Percentiles rank a stretch among this genome's conserved stretches.
phyloP scores from a whole-genome alignment of 2,888 invertebrate genomes.

The Pachymerium ferrugineum region DNA sequence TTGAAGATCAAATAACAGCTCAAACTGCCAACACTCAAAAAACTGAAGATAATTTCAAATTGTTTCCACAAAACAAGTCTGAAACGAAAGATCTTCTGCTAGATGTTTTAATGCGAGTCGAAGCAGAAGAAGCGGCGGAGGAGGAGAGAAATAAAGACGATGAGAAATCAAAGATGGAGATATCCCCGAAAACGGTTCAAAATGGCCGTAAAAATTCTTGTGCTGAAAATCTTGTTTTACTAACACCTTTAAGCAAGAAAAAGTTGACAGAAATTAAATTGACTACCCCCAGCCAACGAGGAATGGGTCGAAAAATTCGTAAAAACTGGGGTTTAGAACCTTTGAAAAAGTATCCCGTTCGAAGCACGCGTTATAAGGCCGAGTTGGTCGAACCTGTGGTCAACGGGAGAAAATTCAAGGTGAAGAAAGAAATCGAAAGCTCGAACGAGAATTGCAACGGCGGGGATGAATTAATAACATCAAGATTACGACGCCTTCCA shows the following conservation, averaged over 20 bases:
- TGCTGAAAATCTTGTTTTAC: background rate
- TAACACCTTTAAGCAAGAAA: background rate
- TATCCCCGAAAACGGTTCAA: too few species aligned
- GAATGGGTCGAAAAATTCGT: background rate
- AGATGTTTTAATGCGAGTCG: background rate
- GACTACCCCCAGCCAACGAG: background rate
- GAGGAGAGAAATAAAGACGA: background rate
- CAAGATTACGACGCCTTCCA: background rate
- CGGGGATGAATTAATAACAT: background rate
- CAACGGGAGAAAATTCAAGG: conserved; percentile 17
- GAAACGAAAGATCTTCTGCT: background rate
- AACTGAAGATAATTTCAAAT: too few species aligned
- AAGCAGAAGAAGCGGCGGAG: background rate
- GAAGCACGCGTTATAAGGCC: conserved; percentile 32
- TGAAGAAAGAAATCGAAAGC: background rate
- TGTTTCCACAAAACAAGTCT: background rate
- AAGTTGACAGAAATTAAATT: background rate
- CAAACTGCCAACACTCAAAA: too few species aligned
- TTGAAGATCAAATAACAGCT: too few species aligned
- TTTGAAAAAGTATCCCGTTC: conserved; percentile 33
- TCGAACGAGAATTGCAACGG: too few species aligned
- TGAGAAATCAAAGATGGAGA: background rate
- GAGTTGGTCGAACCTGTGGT: conserved; percentile 29
- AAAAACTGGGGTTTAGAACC: conserved; percentile 28
- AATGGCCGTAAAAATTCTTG: background rate